phyloP scores from a whole-genome alignment of 2,113 vertebrate genomes.

The Hippocampus comes region DNA sequence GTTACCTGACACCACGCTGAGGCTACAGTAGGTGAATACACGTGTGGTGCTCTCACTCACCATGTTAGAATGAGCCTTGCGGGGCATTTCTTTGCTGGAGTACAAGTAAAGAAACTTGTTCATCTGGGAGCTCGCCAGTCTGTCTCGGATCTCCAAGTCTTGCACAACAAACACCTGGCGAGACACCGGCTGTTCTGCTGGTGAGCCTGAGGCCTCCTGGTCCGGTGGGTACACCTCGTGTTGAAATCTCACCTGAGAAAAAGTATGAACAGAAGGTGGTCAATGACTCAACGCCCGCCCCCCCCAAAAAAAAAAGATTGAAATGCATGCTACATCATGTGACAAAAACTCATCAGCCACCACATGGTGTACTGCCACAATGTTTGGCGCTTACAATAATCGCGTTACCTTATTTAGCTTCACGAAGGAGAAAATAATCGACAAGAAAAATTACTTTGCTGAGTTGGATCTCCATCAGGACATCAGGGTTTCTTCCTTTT shows the following conservation, averaged over 20 bases:
- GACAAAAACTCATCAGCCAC: neutral
- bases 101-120: slow-evolving; percentile 98
- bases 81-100: slow-evolving; percentile 92
- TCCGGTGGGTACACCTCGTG: slow-evolving; percentile 88
- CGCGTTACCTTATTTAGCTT: neutral
- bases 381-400: neutral
- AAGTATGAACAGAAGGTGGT: slow-evolving; percentile 4
- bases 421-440: neutral
- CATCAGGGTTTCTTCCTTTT: slow-evolving; percentile 86
- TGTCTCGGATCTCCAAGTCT: slow-evolving; percentile 93
- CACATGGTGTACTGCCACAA: neutral
- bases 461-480: slow-evolving; percentile 97
- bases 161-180: slow-evolving; percentile 92
- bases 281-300: neutral
- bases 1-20: neutral
- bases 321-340: neutral
- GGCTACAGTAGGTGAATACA: neutral
- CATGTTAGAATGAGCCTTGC: slow-evolving; percentile 95
- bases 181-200: slow-evolving; percentile 83
- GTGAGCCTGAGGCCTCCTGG: slow-evolving; percentile 54
- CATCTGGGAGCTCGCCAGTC: slow-evolving; percentile 95
- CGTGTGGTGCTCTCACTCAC: slow-evolving; percentile 52
- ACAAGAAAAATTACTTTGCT: slow-evolving; percentile 79
- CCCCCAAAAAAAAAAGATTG: neutral
- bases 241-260: slow-evolving; percentile 88